These are phyloP conservation scores for Notiomystis cincta DNA, from an alignment of 2,113 vertebrate genomes.

Conservation along the genomic window DNA sequence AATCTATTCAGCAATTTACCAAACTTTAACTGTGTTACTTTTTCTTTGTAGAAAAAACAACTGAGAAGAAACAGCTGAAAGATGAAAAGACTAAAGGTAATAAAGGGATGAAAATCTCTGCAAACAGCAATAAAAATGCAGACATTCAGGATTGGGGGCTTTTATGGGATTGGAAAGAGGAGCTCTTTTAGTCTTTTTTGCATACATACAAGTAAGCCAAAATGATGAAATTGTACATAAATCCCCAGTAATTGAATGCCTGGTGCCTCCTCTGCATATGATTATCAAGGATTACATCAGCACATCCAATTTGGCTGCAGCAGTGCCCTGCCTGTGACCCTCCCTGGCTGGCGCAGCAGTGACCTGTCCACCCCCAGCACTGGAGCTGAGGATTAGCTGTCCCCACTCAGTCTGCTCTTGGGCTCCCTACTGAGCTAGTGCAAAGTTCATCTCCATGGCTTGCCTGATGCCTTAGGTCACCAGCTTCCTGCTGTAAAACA, in stretches of 20 bases:
- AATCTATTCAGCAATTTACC: not conserved
- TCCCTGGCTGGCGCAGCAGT: not conserved
- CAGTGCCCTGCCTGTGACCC: not conserved
- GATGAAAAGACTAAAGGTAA: constrained; percentile 58
- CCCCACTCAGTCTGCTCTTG: not conserved
- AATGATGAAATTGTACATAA: not conserved
- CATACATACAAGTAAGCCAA: not conserved
- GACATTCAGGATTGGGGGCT: not conserved
- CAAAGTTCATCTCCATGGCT: not conserved
- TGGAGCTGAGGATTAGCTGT: not conserved
- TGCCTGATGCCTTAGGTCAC: not conserved
- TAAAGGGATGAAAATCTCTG: not conserved
- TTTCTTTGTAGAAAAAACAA: constrained; percentile 51
- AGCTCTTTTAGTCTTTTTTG: not conserved
- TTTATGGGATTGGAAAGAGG: not conserved
- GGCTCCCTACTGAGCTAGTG: fast-evolving
- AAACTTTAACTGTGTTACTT: not conserved
- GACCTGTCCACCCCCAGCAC: not conserved
- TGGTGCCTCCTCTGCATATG: not conserved
- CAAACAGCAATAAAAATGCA: not conserved
- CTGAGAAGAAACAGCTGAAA: constrained; percentile 40
- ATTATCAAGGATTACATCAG: not conserved
- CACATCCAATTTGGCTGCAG: not conserved
- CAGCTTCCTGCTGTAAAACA: not conserved
- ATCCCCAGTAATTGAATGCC: not conserved